Conservation (phyloP, 2,888 invertebrate species). For the Eupsilia transversa region DNA sequence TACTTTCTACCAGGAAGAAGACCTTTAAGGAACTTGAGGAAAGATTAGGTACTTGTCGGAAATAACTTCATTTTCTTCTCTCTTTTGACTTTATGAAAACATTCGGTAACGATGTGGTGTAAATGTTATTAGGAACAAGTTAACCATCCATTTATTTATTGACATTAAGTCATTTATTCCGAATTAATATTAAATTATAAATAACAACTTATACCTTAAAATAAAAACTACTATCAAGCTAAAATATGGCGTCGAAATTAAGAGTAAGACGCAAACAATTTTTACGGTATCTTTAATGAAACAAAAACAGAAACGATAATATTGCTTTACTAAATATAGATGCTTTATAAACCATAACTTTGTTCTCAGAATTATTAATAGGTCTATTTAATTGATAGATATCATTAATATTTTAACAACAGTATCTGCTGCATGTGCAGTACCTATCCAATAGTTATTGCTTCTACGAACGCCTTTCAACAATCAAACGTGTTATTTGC, state of each 20-base stretch:
- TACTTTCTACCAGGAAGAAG: background rate
- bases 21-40: background rate
- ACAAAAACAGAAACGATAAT: background rate
- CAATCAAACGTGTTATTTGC: background rate
- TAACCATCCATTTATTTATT: background rate
- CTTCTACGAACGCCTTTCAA: background rate
- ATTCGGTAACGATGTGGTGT: background rate
- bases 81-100: background rate
- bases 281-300: background rate
- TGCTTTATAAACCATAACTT: slow-evolving; percentile 13
- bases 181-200: too few relatives aligned
- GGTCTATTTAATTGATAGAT: slow-evolving; percentile 1
- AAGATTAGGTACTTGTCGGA: slow-evolving; percentile 1
- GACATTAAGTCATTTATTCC: background rate
- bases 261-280: background rate
- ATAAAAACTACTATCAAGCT: too few relatives aligned
- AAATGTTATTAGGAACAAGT: background rate
- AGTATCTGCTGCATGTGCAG: background rate
- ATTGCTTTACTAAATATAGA: background rate
- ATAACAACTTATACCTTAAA: too few relatives aligned
- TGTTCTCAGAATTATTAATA: background rate
- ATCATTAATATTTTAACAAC: background rate
- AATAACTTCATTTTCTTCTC: background rate
- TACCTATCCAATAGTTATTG: background rate
- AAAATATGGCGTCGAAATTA: too few relatives aligned